phyloP scores from a whole-genome alignment of 2,888 invertebrate genomes.

The Smittia aterrima region DNA sequence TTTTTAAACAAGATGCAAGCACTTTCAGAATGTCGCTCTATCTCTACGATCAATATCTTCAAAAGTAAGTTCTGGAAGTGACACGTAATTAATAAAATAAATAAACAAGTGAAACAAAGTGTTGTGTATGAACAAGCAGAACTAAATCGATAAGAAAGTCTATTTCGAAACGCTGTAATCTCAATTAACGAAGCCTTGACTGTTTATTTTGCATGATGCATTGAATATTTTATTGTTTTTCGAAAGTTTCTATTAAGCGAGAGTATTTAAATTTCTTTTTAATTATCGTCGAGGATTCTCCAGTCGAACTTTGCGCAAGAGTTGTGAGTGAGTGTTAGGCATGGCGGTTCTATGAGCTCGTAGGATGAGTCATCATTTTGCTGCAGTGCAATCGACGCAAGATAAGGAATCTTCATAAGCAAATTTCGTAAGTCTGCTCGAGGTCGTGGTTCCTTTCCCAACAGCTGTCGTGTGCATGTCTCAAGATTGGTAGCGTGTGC shows the following conservation, averaged over 20 bases:
- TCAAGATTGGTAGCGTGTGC: slow-evolving; percentile 92
- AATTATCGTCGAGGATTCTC: slow-evolving; percentile 31
- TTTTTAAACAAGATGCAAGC: slow-evolving; percentile 61
- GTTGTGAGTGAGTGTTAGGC: slow-evolving; percentile 33
- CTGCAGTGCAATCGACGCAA: slow-evolving; percentile 66
- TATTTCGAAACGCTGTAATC: no score
- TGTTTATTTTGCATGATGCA: no score
- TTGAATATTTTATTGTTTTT: no score
- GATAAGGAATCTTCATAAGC: slow-evolving; percentile 80
- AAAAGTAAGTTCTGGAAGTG: slow-evolving; percentile 47
- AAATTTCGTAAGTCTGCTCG: slow-evolving; percentile 68
- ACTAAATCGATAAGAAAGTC: no score
- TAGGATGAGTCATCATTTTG: slow-evolving; percentile 49
- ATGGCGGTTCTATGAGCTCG: slow-evolving; percentile 33
- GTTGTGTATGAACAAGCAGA: no score
- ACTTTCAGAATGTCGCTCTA: slow-evolving; percentile 63
- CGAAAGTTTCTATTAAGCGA: no score
- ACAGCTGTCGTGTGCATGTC: slow-evolving; percentile 72
- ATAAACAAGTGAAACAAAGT: no score
- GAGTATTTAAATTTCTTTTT: neutral
- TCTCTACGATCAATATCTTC: slow-evolving; percentile 68
- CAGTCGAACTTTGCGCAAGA: slow-evolving; percentile 35
- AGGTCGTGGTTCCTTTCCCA: slow-evolving; percentile 63
- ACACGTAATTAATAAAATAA: no score
- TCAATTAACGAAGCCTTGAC: no score